Evolutionary conservation across 2,113 vertebrate genomes (phyloP), one percentile per base, ranked within the genome.

Genomic region (Sitta europaea): DNA sequence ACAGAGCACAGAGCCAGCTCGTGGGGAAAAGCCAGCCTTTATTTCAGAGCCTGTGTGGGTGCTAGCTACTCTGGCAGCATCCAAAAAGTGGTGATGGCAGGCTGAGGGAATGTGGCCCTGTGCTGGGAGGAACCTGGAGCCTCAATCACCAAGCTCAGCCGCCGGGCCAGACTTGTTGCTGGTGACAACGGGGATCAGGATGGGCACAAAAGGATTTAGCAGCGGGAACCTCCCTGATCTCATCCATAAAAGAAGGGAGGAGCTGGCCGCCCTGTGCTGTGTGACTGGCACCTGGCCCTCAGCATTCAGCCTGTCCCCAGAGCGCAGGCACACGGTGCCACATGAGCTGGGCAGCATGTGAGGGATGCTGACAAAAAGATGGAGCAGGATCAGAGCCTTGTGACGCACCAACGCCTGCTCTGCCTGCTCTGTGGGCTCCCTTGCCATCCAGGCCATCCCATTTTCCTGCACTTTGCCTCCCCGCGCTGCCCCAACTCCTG

Each of bases 141-240:
- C 59, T 47, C 2, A 0, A 45, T 23, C 13, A 4, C 21, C 0
- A 2, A 35, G 20, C 51, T 20, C 5, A 1, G 8, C 5, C 22
- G 8, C 10, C 2, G 3, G 29, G 55, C 76, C 45, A 42, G 24
- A 14, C 21, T 10, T 4, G 45, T 27, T 17, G 87, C 65, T 24
- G 77, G 3, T 3, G n/a, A 43, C 4, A 7, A 36, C 0, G 6
- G 29, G 45, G 29, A 51, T 48, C 7, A 15, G 17, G 8, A 21
- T 0, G 12, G 68, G 35, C 10, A 14, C 57, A 36, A 40, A 55
- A 13, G 71, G 66, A 62, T 43, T 43, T 3, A 10, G 57, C 38
- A n/a, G 61, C 7, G 14, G 70, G 29, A 86, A 40, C 25, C 22
- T 28, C 31, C 17, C 6, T 2, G 4, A 12, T 12, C 28, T 62